Evolutionary conservation across 2,797 vertebrate genomes (phyloP), one percentile per base, ranked within the genome.

Genomic region (Mormyrops attenuatus): DNA sequence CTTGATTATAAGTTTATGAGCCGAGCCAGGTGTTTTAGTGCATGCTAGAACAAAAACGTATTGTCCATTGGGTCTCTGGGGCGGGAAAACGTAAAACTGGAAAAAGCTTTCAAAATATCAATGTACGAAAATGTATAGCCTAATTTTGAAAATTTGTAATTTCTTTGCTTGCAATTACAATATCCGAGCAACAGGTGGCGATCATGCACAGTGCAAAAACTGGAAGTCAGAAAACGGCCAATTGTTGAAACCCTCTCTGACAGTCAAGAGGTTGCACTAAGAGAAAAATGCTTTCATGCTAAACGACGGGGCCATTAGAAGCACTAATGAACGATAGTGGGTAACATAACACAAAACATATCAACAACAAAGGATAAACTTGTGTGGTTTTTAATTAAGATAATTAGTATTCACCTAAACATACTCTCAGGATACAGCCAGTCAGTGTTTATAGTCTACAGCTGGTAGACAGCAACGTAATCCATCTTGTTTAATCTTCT

Each of bases 131-230:
- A 20, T 44, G 9, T 22, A 3, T 6, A 30, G 26, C 26, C 26
- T 30, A 3, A 69, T 41, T 49, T 44, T 17, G 11, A 41, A 41
- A 41, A 47, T 38, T 6, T 15, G 17, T 34, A 47, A 22, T 88
- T 38, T 34, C 38, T 85, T 13, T 52, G 13, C 26, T n/a, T 88
- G 85, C 20, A 80, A n/a, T 4, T 15, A 50, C 66, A 50, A 5
- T 44, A 17, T 89, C 53, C 2, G 49, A 41, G 30, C 89, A 87
- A 20, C 85, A 87, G 89, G 38, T 55, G 89, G 89, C 85, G 49
- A 30, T 86, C 60, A 89, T 63, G 57, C 22, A 22, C 82, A 80
- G 50, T 26, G n/a, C 85, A 77, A 17, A 41, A 49, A 73, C 41
- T 73, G 30, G 34, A 77, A 77, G 30, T 77, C 69, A 38, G 69